Evolutionary conservation across 2,113 vertebrate genomes (phyloP), one percentile per base, ranked within the genome.

Genomic region (zebrafish (Danio rerio)): DNA sequence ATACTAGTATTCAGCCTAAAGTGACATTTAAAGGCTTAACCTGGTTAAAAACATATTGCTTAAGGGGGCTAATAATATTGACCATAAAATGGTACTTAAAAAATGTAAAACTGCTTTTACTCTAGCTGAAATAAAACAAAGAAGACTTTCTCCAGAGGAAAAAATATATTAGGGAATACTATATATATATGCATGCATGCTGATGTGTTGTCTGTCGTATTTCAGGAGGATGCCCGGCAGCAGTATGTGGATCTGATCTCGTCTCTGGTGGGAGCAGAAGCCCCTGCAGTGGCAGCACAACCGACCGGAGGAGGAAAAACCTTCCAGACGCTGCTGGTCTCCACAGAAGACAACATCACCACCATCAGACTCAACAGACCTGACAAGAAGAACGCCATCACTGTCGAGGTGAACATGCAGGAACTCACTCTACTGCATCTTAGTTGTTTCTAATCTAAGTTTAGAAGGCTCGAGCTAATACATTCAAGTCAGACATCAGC

Each of bases 281-380:
- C 90, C 63, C 78, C 92, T 18, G 59, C 59, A 12, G 86, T 75
- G 9, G 74, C 90, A 0, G 81, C 89, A 3, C 12, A 77, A 55
- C 71, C 91, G 7, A 55, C 91, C 7, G 88, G 86, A 13, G 74
- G 86, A 50, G 75, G 50, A 0, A 43, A 70, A 1, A 80, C 70
- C 2, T 96, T 93, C 73, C 84, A 95, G 76, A 93, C 90, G 0
- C 49, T 99, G 6, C 0, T 94, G 82, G 93, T 99, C 59, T 94
- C 92, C 49, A 95, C 90, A 0, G 89, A 94, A 84, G 93, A 96
- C 9, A 87, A 90, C 86, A 97, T 99, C 91, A 98, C 96, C 18
- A 96, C 94, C 76, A 97, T 99, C 87, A 89, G 61, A 42, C 88
- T 99, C 55, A 98, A 98, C 91, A 93, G 96, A 16, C 97, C 98